These are phyloP conservation scores for Malacoraja senta DNA, from an alignment of 2,797 vertebrate species.

Conservation along the genomic window DNA sequence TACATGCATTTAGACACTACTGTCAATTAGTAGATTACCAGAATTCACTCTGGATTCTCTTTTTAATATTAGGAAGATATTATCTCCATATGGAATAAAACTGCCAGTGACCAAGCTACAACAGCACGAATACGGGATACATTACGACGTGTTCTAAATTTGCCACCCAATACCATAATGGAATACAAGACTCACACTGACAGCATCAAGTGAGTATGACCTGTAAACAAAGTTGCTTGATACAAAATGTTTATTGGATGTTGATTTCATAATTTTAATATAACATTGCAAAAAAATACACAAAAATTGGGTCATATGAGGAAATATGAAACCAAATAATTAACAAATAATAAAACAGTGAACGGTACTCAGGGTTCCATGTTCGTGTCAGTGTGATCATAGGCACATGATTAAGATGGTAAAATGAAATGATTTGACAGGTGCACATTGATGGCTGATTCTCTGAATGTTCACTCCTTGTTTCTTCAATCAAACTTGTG, in stretches of 20 bases:
- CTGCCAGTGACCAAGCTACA: conserved; percentile 69
- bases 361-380: neutral
- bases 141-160: conserved; percentile 67
- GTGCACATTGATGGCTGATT: neutral
- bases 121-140: conserved; percentile 71
- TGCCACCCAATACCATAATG: conserved; percentile 76
- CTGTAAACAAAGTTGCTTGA: neutral
- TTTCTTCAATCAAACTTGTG: neutral
- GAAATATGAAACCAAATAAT: no score
- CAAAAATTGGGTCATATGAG: neutral
- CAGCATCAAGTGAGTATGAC: conserved; percentile 69
- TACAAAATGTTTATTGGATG: neutral
- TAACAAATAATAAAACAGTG: neutral
- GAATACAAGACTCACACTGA: conserved; percentile 75
- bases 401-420: neutral
- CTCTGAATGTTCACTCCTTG: neutral
- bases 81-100: conserved; percentile 76
- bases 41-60: neutral
- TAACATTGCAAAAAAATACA: neutral
- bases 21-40: neutral
- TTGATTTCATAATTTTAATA: neutral
- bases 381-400: neutral
- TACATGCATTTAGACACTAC: neutral
- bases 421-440: neutral
- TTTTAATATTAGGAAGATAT: conserved; percentile 62